These are phyloP conservation scores for Dipodomys spectabilis DNA, from an alignment of 2,113 vertebrate genomes.

Conservation along the genomic window DNA sequence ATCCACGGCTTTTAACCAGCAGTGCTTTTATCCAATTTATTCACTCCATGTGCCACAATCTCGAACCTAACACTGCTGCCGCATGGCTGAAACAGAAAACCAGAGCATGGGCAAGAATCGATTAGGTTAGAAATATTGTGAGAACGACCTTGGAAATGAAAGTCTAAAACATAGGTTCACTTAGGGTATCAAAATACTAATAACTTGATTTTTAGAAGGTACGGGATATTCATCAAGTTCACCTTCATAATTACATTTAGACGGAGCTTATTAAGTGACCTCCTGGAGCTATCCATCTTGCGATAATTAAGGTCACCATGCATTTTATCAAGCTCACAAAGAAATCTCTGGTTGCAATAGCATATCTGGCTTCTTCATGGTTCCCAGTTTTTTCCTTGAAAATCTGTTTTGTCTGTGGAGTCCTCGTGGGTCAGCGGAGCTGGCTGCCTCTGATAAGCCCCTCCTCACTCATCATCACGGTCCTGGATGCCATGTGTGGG, in stretches of 20 bases:
- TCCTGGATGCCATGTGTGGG: not conserved
- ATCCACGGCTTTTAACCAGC: not conserved
- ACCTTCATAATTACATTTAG: constrained; percentile 5
- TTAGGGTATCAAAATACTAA: constrained; percentile 23
- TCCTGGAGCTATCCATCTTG: not conserved
- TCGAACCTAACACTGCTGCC: not conserved
- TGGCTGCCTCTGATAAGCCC: constrained; percentile 35
- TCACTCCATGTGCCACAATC: not conserved
- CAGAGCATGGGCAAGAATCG: not conserved
- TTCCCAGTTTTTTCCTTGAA: not conserved
- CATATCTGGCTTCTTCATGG: not conserved
- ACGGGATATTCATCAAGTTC: not conserved
- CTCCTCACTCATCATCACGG: not conserved
- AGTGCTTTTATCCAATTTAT: not conserved
- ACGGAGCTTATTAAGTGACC: not conserved
- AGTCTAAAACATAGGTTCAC: not conserved
- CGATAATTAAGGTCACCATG: not conserved
- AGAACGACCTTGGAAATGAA: not conserved
- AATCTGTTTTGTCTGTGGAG: not conserved
- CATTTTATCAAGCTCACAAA: not conserved
- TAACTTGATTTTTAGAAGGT: not conserved
- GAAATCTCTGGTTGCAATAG: not conserved
- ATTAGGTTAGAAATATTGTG: not conserved
- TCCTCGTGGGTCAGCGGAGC: not conserved
- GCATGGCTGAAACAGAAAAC: not conserved